Percentiles rank a stretch among this genome's conserved stretches.
These are phyloP conservation scores for Pitangus sulphuratus DNA, from an alignment of 2,797 vertebrate genomes.

Conservation along the genomic window DNA sequence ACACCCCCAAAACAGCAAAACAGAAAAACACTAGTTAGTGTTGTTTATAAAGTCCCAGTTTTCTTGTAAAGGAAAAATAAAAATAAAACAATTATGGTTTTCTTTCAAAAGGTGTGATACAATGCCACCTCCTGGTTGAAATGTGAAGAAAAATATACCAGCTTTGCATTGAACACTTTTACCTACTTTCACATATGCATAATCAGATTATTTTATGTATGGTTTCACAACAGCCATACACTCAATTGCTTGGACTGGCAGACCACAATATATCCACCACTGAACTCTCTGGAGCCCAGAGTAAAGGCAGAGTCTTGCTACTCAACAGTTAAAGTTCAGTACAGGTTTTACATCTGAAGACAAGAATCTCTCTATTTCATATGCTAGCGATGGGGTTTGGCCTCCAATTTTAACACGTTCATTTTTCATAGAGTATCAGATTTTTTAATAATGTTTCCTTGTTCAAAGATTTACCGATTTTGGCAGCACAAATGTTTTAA, in stretches of 20 bases:
- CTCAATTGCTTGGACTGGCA: neutral
- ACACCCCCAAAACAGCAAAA: neutral
- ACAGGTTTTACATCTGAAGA: neutral
- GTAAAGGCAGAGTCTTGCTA: neutral
- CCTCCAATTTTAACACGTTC: neutral
- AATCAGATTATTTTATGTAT: neutral
- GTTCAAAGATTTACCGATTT: neutral
- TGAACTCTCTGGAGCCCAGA: neutral
- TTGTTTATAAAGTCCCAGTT: neutral
- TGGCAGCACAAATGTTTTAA: neutral
- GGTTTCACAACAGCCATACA: neutral
- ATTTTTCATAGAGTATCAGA: neutral
- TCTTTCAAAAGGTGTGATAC: constrained; percentile 57
- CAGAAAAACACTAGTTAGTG: neutral
- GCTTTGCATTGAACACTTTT: neutral
- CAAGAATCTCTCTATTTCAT: neutral
- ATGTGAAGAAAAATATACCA: neutral
- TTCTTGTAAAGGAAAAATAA: neutral
- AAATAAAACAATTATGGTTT: neutral
- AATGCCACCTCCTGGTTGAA: constrained; percentile 77
- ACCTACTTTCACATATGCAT: neutral
- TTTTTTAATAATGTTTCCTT: neutral
- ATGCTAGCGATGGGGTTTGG: neutral
- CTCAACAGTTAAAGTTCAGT: neutral
- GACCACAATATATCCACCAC: neutral